A percentile compares a stretch with the other conserved stretches of the same genome.
These are phyloP conservation scores for Notodonta dromedarius DNA, from an alignment of 2,888 invertebrate species.

Conservation along the genomic window DNA sequence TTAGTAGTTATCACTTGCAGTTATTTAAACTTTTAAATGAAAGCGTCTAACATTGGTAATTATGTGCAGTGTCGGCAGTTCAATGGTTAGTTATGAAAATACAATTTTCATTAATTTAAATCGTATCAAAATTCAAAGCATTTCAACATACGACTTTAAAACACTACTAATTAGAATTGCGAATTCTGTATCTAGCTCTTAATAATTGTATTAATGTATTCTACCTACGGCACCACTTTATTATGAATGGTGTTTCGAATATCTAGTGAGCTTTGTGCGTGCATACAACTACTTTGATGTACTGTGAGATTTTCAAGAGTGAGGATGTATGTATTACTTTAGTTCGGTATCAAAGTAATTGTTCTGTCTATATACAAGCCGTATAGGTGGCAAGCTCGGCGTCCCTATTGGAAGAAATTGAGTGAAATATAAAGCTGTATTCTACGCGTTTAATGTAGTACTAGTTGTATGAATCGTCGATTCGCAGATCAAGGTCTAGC, in stretches of 20 bases:
- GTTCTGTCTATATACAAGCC: conserved; percentile 15
- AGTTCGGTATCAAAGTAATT: conserved; percentile 45
- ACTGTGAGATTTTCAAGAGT: conserved; percentile 25
- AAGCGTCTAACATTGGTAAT: not conserved
- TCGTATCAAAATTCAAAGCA: conserved; percentile 15
- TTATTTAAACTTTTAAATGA: not conserved
- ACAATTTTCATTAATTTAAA: not conserved
- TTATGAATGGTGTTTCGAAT: conserved; percentile 29
- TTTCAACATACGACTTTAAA: conserved; percentile 23
- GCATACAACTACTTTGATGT: conserved; percentile 52
- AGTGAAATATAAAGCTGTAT: conserved; percentile 32
- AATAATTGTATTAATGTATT: conserved; percentile 22
- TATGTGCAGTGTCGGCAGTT: not conserved
- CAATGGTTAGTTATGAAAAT: not conserved
- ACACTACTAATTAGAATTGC: conserved; percentile 9
- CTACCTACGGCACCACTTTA: conserved; percentile 34
- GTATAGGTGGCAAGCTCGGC: conserved; percentile 17
- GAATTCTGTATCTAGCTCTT: conserved; percentile 20
- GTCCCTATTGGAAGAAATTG: conserved; percentile 16
- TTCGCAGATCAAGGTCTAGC: conserved; percentile 44
- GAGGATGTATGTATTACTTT: conserved; percentile 23
- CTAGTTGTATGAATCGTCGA: conserved; percentile 11
- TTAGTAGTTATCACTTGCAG: not conserved
- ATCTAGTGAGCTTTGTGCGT: conserved; percentile 47
- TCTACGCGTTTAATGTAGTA: conserved; percentile 24